Evolutionary conservation across 23 tunicate genomes (phyloP).

Genomic region (Halocynthia roretzi): DNA sequence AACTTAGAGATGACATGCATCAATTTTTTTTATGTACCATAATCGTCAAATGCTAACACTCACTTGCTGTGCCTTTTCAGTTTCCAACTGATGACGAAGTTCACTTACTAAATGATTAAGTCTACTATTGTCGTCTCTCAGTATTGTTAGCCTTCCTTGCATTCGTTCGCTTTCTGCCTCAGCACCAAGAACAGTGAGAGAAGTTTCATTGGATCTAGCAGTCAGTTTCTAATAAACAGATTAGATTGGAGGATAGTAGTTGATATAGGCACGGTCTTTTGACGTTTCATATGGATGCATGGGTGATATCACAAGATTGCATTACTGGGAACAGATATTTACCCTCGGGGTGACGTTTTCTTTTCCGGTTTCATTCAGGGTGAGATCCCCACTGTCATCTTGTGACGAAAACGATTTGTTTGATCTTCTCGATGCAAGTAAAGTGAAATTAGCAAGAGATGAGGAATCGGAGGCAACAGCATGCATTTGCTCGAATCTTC

Average conservation of each 20-base stretch:
- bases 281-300: too few relatives aligned
- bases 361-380: neutral
- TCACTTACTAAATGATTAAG: slow-evolving; percentile 29
- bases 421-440: neutral
- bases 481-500: neutral
- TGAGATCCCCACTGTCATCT: neutral
- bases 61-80: neutral
- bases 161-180: slow-evolving; percentile 17
- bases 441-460: neutral
- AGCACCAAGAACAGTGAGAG: slow-evolving; percentile 44
- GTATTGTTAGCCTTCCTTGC: slow-evolving; percentile 10
- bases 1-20: too few relatives aligned
- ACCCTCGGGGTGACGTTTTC: slow-evolving; percentile 3
- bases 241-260: neutral
- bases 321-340: too few relatives aligned
- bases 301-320: too few relatives aligned
- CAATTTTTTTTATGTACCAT: too few relatives aligned
- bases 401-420: neutral
- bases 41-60: neutral
- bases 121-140: slow-evolving; percentile 29
- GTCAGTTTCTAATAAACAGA: slow-evolving; percentile 35
- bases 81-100: slow-evolving; percentile 35
- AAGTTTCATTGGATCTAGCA: slow-evolving; percentile 69
- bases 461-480: neutral
- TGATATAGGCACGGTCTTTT: neutral